Evolutionary conservation across 2,888 invertebrate genomes (phyloP), one percentile per base, ranked within the genome.

Genomic region (Sinohyriopsis cumingii): DNA sequence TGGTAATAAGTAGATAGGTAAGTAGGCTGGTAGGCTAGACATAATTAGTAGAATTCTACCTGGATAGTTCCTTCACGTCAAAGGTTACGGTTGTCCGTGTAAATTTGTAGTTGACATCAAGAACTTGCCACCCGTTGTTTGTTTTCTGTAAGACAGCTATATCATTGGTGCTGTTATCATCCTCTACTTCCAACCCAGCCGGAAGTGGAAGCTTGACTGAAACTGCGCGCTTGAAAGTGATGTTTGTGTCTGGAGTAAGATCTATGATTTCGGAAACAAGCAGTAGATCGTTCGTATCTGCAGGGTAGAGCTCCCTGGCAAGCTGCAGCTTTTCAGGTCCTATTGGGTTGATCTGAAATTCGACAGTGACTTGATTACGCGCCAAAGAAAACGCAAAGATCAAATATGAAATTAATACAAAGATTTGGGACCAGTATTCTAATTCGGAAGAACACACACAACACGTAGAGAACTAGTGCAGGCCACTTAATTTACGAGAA

Each of bases 171-270:
- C 77, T 79, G 59, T 75, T 78, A 12, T 85, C 84, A 9, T 78
- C 81, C n/a, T 84, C 82, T 15, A 80, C 77, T 60, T 85, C 85
- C 56, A 82, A 82, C 7, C 83, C 81, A 5, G 75, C 77, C 25
- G 89, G 88, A 55, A 89, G 84, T 24, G 89, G 89, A 59, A 89
- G 83, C 76, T 88, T 89, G 63, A 89, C 80, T 5, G 89, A 86
- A 20, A 84, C 84, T 4, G 88, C 71, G 20, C 89, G 77, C 67
- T 82, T 78, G 76, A 87, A 87, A 12, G 69, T 81, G 63, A 83
- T 74, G 0, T 71, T 77, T 24, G 72, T 59, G 68, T 75, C 79
- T 12, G 82, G 78, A 33, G 67, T 68, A 33, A 87, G 74, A 72
- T 86, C 85, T 55, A 84, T 83, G 64, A 87, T 83, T 70, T 88